phyloP scores from a whole-genome alignment of 1,140 invertebrate genomes.

The Riptortus pedestris region DNA sequence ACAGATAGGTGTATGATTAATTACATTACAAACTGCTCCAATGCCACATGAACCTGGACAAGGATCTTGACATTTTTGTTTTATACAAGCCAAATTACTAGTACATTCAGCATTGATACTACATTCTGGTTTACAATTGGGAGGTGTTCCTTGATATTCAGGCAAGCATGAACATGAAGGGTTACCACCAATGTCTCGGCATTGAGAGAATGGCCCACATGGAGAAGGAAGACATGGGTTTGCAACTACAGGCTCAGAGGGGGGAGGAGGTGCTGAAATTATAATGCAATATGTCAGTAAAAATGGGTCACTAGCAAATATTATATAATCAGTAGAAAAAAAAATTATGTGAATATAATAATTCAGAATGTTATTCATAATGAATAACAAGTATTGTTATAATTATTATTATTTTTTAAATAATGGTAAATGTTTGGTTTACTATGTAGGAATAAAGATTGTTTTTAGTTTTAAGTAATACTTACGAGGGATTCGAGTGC shows the following conservation, averaged over 20 bases:
- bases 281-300: conserved; percentile 22
- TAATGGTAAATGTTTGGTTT: no score
- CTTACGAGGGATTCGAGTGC: conserved; percentile 32
- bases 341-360: conserved; percentile 39
- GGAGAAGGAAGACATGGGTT: conserved; percentile 46
- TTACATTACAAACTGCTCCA: conserved; percentile 61
- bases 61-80: conserved; percentile 55
- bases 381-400: no score
- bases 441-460: not conserved
- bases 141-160: conserved; percentile 50
- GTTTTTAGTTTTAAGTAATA: no score
- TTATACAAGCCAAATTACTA: conserved; percentile 52
- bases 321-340: not conserved
- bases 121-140: conserved; percentile 55
- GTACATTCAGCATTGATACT: conserved; percentile 54
- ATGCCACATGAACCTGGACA: conserved; percentile 59
- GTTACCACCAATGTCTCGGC: conserved; percentile 46
- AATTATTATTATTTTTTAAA: no score
- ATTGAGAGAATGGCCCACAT: conserved; percentile 54
- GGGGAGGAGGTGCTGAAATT: conserved; percentile 33
- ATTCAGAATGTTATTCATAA: not conserved
- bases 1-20: conserved; percentile 62
- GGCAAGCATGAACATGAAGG: conserved; percentile 54
- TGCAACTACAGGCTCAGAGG: conserved; percentile 25
- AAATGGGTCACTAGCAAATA: not conserved